Evolutionary conservation across 2,888 invertebrate genomes (phyloP), one percentile per base, ranked within the genome.

Genomic region (Plagodis pulveraria): DNA sequence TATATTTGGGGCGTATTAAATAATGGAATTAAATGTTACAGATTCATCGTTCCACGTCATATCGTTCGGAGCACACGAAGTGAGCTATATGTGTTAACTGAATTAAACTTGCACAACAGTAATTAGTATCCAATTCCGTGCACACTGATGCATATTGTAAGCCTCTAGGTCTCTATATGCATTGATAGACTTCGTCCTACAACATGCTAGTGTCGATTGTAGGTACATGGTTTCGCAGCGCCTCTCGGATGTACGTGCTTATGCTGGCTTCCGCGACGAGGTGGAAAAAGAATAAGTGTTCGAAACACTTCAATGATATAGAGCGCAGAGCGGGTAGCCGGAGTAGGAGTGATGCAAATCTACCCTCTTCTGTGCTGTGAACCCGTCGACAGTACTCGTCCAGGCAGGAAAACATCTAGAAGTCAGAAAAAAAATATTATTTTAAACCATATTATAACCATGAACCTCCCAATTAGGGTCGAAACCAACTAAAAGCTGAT

Each of bases 261-360:
- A 99, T 95, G 67, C 96, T 96, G 62, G 95, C 95, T 73, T 98
- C 97, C 41, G 97, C 97, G 75, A 98, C 96, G 64, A 99, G 94
- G 81, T 97, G 96, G 93, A 97, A 98, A 94, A 97, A 98, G 94
- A 98, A 99, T 69, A 99, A 94, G 89, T 98, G 98, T 87, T 99
- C 99, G 78, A 97, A 94, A 91, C 98, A 98, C 91, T 98, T 98
- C 50, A 99, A 95, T 58, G 98, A 97, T 79, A 98, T 98, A 67
- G 97, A 97, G 62, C 98, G 95, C 48, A 98, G 94, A 33, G 98
- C 97, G 6, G 98, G 98, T 78, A 98, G 93, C 67, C 98, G 96
- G 58, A 98, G 92, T 57, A 99, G 93, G 9, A 99, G 93, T 84
- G 99, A 98, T 41, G 99, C 99, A 89, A 99, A 99, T 49, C 99